Percentiles rank a stretch among this genome's conserved stretches.
phyloP scores from a whole-genome alignment of 2,797 vertebrate genomes.

The Graptemys geographica region DNA sequence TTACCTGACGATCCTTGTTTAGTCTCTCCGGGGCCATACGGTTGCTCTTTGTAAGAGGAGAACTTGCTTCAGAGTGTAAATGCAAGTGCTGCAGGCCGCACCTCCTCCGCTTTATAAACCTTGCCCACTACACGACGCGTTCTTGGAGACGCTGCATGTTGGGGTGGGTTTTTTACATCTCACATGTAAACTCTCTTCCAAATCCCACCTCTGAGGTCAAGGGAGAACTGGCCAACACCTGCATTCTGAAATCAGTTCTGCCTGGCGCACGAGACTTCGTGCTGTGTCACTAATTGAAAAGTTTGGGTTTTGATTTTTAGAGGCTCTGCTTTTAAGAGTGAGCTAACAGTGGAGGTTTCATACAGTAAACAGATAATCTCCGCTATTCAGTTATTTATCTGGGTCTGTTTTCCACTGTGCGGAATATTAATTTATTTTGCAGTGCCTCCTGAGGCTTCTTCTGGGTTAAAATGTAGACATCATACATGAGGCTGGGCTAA shows the following conservation, averaged over 20 bases:
- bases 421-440: slow-evolving; percentile 61
- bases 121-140: no score
- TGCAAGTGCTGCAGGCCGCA: not conserved
- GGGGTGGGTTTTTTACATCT: not conserved
- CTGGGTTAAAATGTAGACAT: slow-evolving; percentile 66
- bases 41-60: not conserved
- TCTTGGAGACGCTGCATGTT: not conserved
- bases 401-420: slow-evolving; percentile 55
- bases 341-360: slow-evolving; percentile 14
- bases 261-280: not conserved
- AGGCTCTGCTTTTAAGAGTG: not conserved
- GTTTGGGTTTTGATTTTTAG: slow-evolving; percentile 25
- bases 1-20: not conserved
- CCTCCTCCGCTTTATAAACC: not conserved
- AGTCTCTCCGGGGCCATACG: fast-evolving
- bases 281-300: slow-evolving; percentile 6
- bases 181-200: not conserved
- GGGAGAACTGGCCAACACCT: slow-evolving; percentile 65
- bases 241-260: slow-evolving; percentile 55
- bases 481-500: slow-evolving; percentile 39
- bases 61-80: not conserved
- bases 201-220: slow-evolving; percentile 44
- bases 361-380: slow-evolving; percentile 54
- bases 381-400: slow-evolving; percentile 58
- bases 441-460: slow-evolving; percentile 59